These are phyloP conservation scores for Eumaeus atala DNA, from an alignment of 1,140 invertebrate species.

Conservation along the genomic window DNA sequence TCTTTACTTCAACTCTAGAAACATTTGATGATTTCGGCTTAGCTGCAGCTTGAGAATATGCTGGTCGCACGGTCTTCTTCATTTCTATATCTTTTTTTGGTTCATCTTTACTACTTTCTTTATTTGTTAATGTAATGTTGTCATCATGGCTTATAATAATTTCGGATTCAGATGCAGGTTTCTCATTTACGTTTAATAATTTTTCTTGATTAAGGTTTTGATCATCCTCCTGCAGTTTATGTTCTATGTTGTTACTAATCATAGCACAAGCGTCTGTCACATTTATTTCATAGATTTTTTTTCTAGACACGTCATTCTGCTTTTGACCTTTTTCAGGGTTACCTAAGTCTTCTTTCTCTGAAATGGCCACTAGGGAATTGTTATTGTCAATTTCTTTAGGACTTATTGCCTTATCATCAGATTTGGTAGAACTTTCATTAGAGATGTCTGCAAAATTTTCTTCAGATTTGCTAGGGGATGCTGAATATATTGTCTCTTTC, in stretches of 20 bases:
- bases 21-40: conserved; percentile 64
- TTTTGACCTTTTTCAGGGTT: background rate
- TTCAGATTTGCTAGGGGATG: conserved; percentile 57
- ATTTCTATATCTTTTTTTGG: conserved; percentile 29
- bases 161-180: background rate
- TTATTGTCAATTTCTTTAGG: conserved; percentile 15
- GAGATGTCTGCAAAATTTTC: conserved; percentile 61
- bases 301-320: background rate
- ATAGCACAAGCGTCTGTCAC: background rate
- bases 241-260: background rate
- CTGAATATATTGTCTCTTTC: conserved; percentile 30
- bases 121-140: background rate
- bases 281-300: background rate
- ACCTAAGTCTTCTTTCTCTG: background rate
- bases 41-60: conserved; percentile 69
- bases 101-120: conserved; percentile 24
- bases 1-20: conserved; percentile 45
- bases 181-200: background rate
- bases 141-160: background rate
- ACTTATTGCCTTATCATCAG: conserved; percentile 14
- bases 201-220: background rate
- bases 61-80: conserved; percentile 46
- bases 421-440: conserved; percentile 36
- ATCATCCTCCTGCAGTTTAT: background rate
- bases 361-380: background rate